Base-by-base conservation (phyloP, 1,140 invertebrate species). In the Philotrypesis tridentata region DNA sequence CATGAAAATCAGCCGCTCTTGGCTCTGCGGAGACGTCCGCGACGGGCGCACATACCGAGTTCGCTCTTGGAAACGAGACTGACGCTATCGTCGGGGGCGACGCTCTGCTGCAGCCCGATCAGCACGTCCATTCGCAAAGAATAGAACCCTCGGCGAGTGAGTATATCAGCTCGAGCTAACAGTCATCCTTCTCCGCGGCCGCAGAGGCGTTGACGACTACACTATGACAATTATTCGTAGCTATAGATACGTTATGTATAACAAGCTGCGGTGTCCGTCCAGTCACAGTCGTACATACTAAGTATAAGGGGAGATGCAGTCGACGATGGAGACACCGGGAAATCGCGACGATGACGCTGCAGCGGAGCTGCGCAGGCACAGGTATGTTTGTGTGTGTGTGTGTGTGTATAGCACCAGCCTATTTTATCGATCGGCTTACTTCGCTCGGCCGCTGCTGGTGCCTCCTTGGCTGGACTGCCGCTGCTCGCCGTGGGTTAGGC, bases 31-130 rank as follows among this genome's bases (percentile, higher is more conserved):
- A n/a, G 1, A 1, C 48, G 40, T 43, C 40, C 40, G 40, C 12
- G 40, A 43, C 40, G 40, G 2, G 12, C 21, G 61, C 17, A 82
- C 71, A 11, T 77, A 82, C 80, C 80, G 72, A 71, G 73, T 2
- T 82, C 80, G 55, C 21, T 67, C 29, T 77, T 75, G 55, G 23
- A 72, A 12, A 75, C 67, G 55, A 76, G 27, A 14, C 63, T 40
- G 73, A 72, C 17, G 55, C 11, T 37, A 31, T 81, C 79, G 21
- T 75, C 72, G 31, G 60, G 12, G 33, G 14, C 33, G 7, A 23
- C 27, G 9, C 27, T 23, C 12, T 43, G 25, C 23, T 77, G 43
- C 2, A 77, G 29, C 4, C 68, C 68, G 48, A 82, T 82, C 48
- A 77, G 33, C 67, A 65, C 61, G 4, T 71, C 80, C 67, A 31